phyloP scores from a whole-genome alignment of 2,113 vertebrate genomes.

The Oxyruncus cristatus region DNA sequence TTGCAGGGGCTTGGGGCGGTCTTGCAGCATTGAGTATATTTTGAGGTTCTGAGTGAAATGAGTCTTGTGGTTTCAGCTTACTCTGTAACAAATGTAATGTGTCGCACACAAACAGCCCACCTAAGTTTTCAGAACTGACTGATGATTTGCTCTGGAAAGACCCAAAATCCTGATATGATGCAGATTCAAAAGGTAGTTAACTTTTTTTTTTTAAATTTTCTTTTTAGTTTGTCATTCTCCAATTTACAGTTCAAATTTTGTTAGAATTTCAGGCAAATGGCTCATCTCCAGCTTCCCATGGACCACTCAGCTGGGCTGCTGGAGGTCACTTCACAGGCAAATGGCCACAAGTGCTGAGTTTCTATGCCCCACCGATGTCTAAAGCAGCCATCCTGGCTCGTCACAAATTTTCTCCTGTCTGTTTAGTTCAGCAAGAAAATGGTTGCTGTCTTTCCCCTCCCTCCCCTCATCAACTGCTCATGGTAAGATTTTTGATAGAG shows the following conservation, averaged over 20 bases:
- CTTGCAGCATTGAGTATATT: neutral
- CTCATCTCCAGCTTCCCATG: neutral
- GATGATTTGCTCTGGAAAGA: slow-evolving; percentile 48
- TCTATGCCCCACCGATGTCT: slow-evolving; percentile 22
- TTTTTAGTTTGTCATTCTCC: neutral
- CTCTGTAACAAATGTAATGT: neutral
- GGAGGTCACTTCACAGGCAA: neutral
- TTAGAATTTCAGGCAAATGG: fast-evolving
- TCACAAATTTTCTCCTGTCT: slow-evolving; percentile 57
- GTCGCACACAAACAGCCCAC: slow-evolving; percentile 29
- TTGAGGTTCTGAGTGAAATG: slow-evolving; percentile 54
- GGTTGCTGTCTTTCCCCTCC: slow-evolving; percentile 60
- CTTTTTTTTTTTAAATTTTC: neutral
- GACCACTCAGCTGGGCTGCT: fast-evolving
- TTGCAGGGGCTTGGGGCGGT: neutral
- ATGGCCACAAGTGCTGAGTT: neutral
- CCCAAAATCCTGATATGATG: slow-evolving; percentile 17
- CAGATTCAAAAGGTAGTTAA: neutral
- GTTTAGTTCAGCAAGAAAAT: slow-evolving; percentile 72
- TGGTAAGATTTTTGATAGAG: slow-evolving; percentile 66
- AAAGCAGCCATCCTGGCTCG: slow-evolving; percentile 55
- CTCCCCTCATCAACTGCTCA: slow-evolving; percentile 34
- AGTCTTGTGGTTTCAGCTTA: slow-evolving; percentile 39
- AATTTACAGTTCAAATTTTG: neutral
- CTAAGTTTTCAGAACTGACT: slow-evolving; percentile 28